These are phyloP conservation scores for Osedax frankpressi DNA, from an alignment of 2,888 invertebrate species.

Conservation along the genomic window DNA sequence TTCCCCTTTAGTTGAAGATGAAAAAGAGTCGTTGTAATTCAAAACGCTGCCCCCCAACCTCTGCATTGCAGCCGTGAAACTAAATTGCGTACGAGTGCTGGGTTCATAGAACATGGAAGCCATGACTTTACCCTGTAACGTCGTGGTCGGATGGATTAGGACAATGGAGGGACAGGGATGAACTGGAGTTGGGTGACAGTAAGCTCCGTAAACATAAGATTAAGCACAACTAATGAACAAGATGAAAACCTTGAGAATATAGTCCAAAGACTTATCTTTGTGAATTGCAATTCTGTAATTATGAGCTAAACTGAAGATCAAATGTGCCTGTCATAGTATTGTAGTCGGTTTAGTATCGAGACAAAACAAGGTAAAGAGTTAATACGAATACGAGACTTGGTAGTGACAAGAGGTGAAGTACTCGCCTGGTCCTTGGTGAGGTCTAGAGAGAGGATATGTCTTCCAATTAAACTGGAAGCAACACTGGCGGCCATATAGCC, in stretches of 20 bases:
- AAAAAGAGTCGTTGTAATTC: slow-evolving; percentile 73
- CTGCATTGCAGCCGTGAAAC: slow-evolving; percentile 92
- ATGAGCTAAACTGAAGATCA: slow-evolving; percentile 84
- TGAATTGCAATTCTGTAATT: slow-evolving; percentile 63
- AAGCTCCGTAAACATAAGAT: no score
- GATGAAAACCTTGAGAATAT: slow-evolving; percentile 58
- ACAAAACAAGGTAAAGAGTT: no score
- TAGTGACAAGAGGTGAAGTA: not conserved
- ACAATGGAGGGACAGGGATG: no score
- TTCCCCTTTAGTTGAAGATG: slow-evolving; percentile 93
- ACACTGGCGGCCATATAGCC: not conserved
- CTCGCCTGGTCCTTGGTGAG: slow-evolving; percentile 62
- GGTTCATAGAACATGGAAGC: slow-evolving; percentile 93
- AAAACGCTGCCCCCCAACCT: slow-evolving; percentile 84
- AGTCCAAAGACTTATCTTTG: slow-evolving; percentile 70
- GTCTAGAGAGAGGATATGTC: slow-evolving; percentile 70
- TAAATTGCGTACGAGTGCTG: slow-evolving; percentile 87
- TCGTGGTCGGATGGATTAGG: no score
- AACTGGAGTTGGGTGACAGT: no score
- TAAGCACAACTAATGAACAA: not conserved
- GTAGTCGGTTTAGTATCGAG: no score
- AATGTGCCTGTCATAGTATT: slow-evolving; percentile 55
- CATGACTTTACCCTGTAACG: slow-evolving; percentile 84
- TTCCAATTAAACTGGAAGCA: slow-evolving; percentile 44
- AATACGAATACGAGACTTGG: not conserved